Base-by-base conservation (phyloP, 2,888 invertebrate genomes). In the Meiosimyza decipiens region DNA sequence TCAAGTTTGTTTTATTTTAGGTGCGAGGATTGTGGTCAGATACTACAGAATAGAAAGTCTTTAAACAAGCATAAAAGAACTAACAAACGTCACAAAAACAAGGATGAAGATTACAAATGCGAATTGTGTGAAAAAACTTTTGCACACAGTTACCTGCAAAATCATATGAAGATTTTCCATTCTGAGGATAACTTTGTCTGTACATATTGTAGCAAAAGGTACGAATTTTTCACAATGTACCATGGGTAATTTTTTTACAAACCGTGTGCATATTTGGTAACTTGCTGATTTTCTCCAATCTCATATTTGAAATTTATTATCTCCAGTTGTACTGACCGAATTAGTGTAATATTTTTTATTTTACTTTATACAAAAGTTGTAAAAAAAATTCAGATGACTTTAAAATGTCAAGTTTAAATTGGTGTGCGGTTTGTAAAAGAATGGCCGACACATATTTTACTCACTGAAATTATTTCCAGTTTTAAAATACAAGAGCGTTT, bases 401-500 rank as follows among this genome's bases (percentile, higher is more conserved):
- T 22, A 22, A 22, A 22, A 22, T 22, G 28, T 28, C 28, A 3
- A 28, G 28, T 0, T 28, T 28, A 16, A 47, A 57, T 68, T 28
- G 28, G 3, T 28, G 28, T 28, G 5, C 6, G 28, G 28, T 28
- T 28, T 3, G 28, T 28, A 28, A 28, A 28, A 4, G 28, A 28
- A 28, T 28, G 28, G 40, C 16, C n/a, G 4, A 28, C 28, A 28
- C 4, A 28, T 28, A 28, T 40, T 40, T 40, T 40, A 9, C 9
- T 40, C 9, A 9, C 40, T 40, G 28, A 28, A 28, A 28, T 6
- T 11, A n/a, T 22, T 63, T 63, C 6, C 74, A 84, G 84, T 60
- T 84, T 82, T 71, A 79, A 79, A 16, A 80, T 80, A 9, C 76
- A 81, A 11, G 80, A 82, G 51, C 78, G 82, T 9, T 75, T 84